Base-by-base conservation (phyloP, 2,113 vertebrate species). In the Barbus barbus region DNA sequence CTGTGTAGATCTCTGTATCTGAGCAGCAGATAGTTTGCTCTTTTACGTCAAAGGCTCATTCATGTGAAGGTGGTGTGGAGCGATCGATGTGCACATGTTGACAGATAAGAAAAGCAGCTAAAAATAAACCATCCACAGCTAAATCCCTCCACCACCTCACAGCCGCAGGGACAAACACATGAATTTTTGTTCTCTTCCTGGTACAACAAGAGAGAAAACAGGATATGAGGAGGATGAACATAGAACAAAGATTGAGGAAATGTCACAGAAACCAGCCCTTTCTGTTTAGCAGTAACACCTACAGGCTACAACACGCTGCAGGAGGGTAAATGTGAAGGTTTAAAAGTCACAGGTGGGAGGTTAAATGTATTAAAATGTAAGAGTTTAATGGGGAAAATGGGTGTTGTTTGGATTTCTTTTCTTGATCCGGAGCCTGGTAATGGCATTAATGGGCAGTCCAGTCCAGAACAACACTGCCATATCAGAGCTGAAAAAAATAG, bases 21-120 rank as follows among this genome's bases (percentile, higher is more conserved):
- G n/a, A 22, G 71, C 69, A 18, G 75, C 76, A 46, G 81, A 56
- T 73, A 65, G 46, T 74, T 83, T 71, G 51, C 71, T 72, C 79
- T 83, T 78, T 80, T 83, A 81, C 85, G 82, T 89, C 88, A 84
- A 9, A 28, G n/a, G 56, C 82, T 72, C 71, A 61, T 85, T 84
- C 65, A 85, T 80, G 76, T 80, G 84, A 83, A 85, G 80, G 71
- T 63, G 44, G 75, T 65, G 76, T 58, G 86, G 31, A 82, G 69
- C 69, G 38, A 84, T 87, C 83, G 71, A 83, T 81, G 79, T 58
- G 44, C 69, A 71, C 71, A 81, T 78, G 36, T 63, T 79, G 75
- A 86, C 13, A 58, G 83, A 86, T 84, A 84, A 88, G 82, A 86
- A 73, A 26, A 78, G 6, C 18, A 38, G 71, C 87, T 88, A 84